A percentile compares a stretch with the other conserved stretches of the same genome.
phyloP scores from a whole-genome alignment of 2,888 invertebrate genomes.

The Galerucella nymphaeae region DNA sequence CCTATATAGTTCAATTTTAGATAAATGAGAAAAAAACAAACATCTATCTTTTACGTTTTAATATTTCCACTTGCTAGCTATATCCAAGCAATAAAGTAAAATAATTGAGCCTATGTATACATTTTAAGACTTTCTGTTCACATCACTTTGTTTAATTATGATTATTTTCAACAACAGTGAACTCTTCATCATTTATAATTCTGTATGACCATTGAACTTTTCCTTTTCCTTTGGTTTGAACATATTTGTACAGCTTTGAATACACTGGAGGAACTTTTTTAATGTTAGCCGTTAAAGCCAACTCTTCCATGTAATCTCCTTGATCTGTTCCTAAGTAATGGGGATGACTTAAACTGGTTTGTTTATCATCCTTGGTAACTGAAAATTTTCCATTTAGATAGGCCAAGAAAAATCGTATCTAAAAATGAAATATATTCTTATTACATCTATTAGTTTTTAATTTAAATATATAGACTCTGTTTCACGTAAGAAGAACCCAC shows the following conservation, averaged over 20 bases:
- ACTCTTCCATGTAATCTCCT: slow-evolving; percentile 75
- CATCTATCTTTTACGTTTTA: too few species aligned
- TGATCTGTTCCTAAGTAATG: slow-evolving; percentile 80
- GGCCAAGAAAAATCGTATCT: slow-evolving; percentile 73
- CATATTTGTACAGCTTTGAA: slow-evolving; percentile 73
- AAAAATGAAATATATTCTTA: slow-evolving; percentile 44
- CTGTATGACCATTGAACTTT: slow-evolving; percentile 74
- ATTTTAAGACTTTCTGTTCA: background rate
- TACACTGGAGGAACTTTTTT: slow-evolving; percentile 75
- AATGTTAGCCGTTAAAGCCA: slow-evolving; percentile 74
- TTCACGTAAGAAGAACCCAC: too few species aligned
- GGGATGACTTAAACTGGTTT: slow-evolving; percentile 70
- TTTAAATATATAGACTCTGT: too few species aligned
- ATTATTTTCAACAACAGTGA: slow-evolving; percentile 43
- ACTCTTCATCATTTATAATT: slow-evolving; percentile 73
- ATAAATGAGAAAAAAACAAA: too few species aligned
- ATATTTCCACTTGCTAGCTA: too few species aligned
- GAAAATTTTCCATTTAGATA: slow-evolving; percentile 69
- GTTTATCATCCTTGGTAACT: slow-evolving; percentile 68
- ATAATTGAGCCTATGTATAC: background rate
- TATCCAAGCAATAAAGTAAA: too few species aligned
- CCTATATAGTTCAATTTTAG: too few species aligned
- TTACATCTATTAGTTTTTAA: background rate
- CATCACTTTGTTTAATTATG: background rate
- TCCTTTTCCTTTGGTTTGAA: slow-evolving; percentile 66